phyloP scores from a whole-genome alignment of 2,113 vertebrate species.

The Scartelaos histophorus region DNA sequence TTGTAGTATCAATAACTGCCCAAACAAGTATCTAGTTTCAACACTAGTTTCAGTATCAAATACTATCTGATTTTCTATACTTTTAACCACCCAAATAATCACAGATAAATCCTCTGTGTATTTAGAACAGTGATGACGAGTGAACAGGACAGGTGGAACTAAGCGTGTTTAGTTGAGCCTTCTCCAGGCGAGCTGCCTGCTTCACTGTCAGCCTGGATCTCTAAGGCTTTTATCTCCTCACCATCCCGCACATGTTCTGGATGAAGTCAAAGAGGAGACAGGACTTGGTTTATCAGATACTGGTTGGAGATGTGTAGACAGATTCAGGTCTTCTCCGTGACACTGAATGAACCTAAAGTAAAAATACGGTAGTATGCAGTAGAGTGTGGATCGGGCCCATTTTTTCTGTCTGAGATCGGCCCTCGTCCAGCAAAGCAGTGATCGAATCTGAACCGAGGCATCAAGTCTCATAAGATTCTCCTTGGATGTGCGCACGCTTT shows the following conservation, averaged over 20 bases:
- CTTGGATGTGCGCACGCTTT: too few relatives aligned
- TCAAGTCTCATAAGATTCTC: too few relatives aligned
- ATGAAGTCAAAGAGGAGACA: background rate
- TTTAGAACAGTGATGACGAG: conserved; percentile 47
- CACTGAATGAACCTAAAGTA: background rate
- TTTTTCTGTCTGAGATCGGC: too few relatives aligned
- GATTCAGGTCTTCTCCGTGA: background rate
- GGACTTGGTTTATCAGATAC: background rate
- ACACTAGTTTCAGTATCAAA: too few relatives aligned
- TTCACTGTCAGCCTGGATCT: background rate
- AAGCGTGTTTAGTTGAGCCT: background rate
- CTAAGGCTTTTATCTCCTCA: conserved; percentile 4
- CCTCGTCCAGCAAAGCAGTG: too few relatives aligned
- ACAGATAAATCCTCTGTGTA: conserved; percentile 57
- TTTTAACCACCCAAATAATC: conserved; percentile 38
- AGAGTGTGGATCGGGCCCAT: too few relatives aligned
- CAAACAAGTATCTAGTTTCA: too few relatives aligned
- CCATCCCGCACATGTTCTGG: background rate
- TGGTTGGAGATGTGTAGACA: background rate
- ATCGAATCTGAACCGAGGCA: too few relatives aligned
- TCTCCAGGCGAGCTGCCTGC: background rate
- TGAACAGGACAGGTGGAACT: conserved; percentile 34
- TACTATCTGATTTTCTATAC: too few relatives aligned
- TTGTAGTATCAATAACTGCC: too few relatives aligned
- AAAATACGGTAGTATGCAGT: background rate